These are phyloP conservation scores for Synergus japonicus DNA, from an alignment of 2,888 invertebrate genomes.

Conservation along the genomic window DNA sequence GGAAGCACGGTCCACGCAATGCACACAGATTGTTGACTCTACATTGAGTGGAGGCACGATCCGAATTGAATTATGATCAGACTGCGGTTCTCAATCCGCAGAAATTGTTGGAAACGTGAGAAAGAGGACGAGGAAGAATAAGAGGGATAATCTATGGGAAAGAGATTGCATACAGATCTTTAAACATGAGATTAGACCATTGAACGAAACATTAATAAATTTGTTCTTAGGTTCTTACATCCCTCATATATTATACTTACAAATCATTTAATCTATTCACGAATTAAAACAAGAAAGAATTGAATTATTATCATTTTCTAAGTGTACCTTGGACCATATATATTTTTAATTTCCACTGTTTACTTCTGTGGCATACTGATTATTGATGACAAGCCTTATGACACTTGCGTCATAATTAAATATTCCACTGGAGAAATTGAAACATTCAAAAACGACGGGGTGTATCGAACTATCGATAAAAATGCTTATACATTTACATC, in stretches of 20 bases:
- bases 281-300: neutral
- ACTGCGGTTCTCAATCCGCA: conserved; percentile 31
- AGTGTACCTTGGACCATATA: neutral
- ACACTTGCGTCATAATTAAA: conserved; percentile 34
- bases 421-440: conserved; percentile 13
- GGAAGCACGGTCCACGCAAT: conserved; percentile 37
- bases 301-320: neutral
- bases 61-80: conserved; percentile 40
- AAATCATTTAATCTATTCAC: no score
- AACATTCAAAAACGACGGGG: conserved; percentile 28
- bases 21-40: conserved; percentile 31
- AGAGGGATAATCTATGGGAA: conserved; percentile 36
- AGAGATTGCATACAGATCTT: conserved; percentile 33
- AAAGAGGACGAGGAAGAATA: conserved; percentile 38
- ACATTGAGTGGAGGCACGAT: conserved; percentile 39
- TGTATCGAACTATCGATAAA: conserved; percentile 13
- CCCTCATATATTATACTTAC: no score
- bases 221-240: neutral
- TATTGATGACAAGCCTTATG: conserved; percentile 21
- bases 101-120: conserved; percentile 37
- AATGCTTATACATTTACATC: conserved; percentile 22
- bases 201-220: neutral
- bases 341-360: neutral
- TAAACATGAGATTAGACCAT: conserved; percentile 1
- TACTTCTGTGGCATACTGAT: neutral